Evolutionary conservation across 1,140 invertebrate species (phyloP), one percentile per base, ranked within the genome.

Genomic region (Meloidogyne hapla): DNA sequence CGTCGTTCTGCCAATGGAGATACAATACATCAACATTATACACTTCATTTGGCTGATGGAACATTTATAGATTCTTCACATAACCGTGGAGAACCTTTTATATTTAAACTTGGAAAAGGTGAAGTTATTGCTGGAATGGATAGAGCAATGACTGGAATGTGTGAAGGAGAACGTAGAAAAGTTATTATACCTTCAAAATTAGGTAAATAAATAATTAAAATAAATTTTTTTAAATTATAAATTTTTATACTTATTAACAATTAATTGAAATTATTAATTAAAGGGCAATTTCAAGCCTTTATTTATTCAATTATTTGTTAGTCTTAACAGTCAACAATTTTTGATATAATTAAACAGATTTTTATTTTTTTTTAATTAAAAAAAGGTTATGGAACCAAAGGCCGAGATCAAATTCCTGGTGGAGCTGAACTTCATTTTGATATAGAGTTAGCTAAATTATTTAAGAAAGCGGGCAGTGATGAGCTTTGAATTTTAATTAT

Each of bases 11-110:
- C 77, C 9, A 26, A 73, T 63, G 81, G 85, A 61, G 84, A 87
- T 69, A 84, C 81, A 65, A 87, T 86, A 21, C 85, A 87, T 65
- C 84, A 86, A 71, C 85, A 86, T 33, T 87, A 87, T 74, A 80
- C 79, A n/a, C 83, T 86, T 21, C 77, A 83, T 66, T 77, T 86
- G 2, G 84, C 76, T 12, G 86, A 86, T 64, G 85, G 85, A 45
- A 86, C 85, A 15, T 86, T 87, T 69, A 81, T 86, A 28, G 85
- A 86, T 68, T 86, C 84, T 5, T 80, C 77, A 21, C 85, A 78
- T 73, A 86, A 84, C 13, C 79, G 85, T 13, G 83, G 81, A 48
- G 76, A 79, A 40, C 84, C 84, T 25, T 85, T 85, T 80, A 83
- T 86, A 45, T 85, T 85, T 79, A 82, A 84, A 48, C 73, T 85